Conservation (phyloP, 2,888 invertebrate genomes). For the Athetis lepigone region DNA sequence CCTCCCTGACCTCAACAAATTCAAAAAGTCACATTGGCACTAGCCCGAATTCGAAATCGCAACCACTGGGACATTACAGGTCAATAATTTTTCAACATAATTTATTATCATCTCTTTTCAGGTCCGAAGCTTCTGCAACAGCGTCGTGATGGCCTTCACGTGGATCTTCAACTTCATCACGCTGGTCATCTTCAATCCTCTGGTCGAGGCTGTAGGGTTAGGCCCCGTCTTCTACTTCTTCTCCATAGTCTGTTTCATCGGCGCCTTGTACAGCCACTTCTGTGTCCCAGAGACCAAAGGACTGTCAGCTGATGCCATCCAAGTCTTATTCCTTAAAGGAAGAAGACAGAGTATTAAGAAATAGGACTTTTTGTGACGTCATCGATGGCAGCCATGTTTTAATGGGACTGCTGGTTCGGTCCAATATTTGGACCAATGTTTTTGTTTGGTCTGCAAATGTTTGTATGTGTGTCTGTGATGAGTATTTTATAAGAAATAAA, state of each 20-base stretch:
- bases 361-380: constrained; percentile 6
- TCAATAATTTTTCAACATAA: too few species aligned
- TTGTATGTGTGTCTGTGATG: constrained; percentile 12
- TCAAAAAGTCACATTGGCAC: too few species aligned
- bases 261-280: constrained; percentile 73
- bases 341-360: constrained; percentile 41
- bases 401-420: background rate
- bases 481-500: constrained; percentile 30
- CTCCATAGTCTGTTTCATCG: constrained; percentile 74
- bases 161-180: constrained; percentile 79
- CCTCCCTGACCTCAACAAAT: too few species aligned
- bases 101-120: constrained; percentile 50
- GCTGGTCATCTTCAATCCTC: constrained; percentile 77
- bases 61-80: too few species aligned
- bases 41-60: too few species aligned
- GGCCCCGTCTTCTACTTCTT: constrained; percentile 82
- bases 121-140: constrained; percentile 79
- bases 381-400: background rate
- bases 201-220: constrained; percentile 75
- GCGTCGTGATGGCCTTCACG: constrained; percentile 69
- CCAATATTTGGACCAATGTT: constrained; percentile 20
- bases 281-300: constrained; percentile 85
- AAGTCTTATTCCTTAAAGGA: constrained; percentile 70
- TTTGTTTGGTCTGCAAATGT: constrained; percentile 10
- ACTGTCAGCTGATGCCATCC: constrained; percentile 77